Conservation (phyloP, 2,888 invertebrate genomes). For the Tridacna crocea region DNA sequence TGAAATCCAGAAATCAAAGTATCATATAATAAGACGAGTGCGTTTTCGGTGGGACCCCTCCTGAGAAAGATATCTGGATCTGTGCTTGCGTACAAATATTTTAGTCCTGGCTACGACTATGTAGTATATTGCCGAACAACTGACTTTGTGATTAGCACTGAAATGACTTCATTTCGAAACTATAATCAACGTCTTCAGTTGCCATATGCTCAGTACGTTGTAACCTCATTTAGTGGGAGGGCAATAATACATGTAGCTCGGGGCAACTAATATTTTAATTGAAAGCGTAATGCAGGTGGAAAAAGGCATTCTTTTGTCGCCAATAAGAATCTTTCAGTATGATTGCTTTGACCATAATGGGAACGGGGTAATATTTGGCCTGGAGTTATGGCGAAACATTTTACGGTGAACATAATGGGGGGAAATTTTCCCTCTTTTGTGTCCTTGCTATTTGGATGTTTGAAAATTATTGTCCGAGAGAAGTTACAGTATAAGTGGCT, state of each 20-base stretch:
- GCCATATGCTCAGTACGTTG: constrained; percentile 10
- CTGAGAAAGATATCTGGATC: no score
- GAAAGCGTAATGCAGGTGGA: constrained; percentile 15
- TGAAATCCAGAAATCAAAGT: no score
- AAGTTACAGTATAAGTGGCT: no score
- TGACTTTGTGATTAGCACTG: no score
- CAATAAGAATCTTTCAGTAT: not conserved
- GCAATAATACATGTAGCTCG: not conserved
- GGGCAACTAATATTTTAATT: constrained; percentile 1
- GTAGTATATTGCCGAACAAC: no score
- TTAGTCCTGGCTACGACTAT: no score
- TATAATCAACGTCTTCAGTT: not conserved
- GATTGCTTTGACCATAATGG: constrained; percentile 11
- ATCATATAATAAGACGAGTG: no score
- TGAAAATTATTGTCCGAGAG: not conserved
- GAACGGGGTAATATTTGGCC: constrained; percentile 9
- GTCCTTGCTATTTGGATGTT: not conserved
- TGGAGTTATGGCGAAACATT: not conserved
- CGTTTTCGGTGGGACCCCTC: no score
- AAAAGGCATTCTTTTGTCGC: not conserved
- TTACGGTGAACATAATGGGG: constrained; percentile 11
- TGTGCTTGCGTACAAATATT: no score
- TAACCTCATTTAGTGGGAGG: not conserved
- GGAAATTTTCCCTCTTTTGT: not conserved
- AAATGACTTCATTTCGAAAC: constrained; percentile 9